Conservation (phyloP, 1,140 invertebrate species). For the Eriocheir sinensis region DNA sequence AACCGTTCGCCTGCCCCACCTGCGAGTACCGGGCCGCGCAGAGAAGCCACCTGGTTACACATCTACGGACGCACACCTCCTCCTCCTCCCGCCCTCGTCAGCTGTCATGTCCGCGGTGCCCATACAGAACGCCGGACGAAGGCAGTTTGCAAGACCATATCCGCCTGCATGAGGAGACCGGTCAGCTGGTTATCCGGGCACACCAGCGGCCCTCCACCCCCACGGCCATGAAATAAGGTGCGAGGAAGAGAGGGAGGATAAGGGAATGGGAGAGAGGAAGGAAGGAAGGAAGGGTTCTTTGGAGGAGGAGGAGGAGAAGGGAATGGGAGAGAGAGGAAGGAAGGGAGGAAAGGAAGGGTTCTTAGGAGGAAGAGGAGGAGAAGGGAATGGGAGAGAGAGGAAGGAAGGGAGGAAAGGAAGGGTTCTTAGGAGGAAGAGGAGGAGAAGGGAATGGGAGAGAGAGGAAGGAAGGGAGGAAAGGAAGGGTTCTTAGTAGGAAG, state of each 20-base stretch:
- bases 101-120: slow-evolving; percentile 97
- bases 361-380: too few species aligned
- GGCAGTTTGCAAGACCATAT: slow-evolving; percentile 99
- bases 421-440: too few species aligned
- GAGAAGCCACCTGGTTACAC: slow-evolving; percentile 51
- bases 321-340: background rate
- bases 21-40: slow-evolving; percentile 69
- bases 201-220: background rate
- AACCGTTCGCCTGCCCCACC: slow-evolving; percentile 61
- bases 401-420: too few species aligned
- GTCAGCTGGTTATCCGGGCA: slow-evolving; percentile 87
- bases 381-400: background rate
- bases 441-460: too few species aligned
- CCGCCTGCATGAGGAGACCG: slow-evolving; percentile 94
- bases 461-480: too few species aligned
- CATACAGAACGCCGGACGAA: slow-evolving; percentile 91
- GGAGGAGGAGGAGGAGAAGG: too few species aligned
- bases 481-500: too few species aligned
- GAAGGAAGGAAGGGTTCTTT: background rate
- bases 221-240: background rate
- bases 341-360: background rate
- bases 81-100: too few species aligned
- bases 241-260: background rate
- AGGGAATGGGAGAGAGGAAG: too few species aligned
- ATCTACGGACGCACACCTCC: slow-evolving; percentile 54